phyloP scores from a whole-genome alignment of 2,888 invertebrate genomes.

The Penaeus monodon region DNA sequence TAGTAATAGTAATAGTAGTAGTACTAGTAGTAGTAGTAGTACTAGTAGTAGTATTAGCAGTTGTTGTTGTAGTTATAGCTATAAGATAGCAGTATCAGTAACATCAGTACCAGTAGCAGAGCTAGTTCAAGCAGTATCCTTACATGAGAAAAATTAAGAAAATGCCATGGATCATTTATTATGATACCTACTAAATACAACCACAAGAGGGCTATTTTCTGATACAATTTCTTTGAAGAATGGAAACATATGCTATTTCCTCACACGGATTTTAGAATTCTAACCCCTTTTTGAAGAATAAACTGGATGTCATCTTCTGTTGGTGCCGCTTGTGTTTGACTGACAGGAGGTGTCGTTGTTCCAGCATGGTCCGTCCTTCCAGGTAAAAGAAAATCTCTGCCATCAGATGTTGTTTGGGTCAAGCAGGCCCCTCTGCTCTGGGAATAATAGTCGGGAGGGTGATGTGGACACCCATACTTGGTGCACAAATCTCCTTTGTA shows the following conservation, averaged over 20 bases:
- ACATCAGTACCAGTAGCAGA: too few relatives aligned
- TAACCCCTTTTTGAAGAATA: slow-evolving; percentile 95
- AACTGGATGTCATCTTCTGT: slow-evolving; percentile 98
- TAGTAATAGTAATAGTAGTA: too few relatives aligned
- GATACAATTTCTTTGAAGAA: neutral
- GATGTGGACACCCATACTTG: slow-evolving; percentile 97
- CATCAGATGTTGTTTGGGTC: slow-evolving; percentile 98
- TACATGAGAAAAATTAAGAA: too few relatives aligned
- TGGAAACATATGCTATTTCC: slow-evolving; percentile 24
- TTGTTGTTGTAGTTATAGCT: too few relatives aligned
- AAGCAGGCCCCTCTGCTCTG: slow-evolving; percentile 96
- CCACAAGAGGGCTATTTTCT: too few relatives aligned
- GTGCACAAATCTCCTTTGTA: slow-evolving; percentile 89
- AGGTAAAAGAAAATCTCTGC: slow-evolving; percentile 98
- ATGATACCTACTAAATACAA: too few relatives aligned
- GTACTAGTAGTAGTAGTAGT: too few relatives aligned
- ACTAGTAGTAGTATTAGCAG: too few relatives aligned
- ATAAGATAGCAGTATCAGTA: too few relatives aligned
- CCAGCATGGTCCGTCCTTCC: slow-evolving; percentile 95
- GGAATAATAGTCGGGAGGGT: slow-evolving; percentile 99
- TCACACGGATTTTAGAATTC: slow-evolving; percentile 97
- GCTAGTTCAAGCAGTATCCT: too few relatives aligned
- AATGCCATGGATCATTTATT: too few relatives aligned
- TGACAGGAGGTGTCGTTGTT: slow-evolving; percentile 96
- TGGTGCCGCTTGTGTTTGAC: slow-evolving; percentile 94